These are phyloP conservation scores for Drosophila micromelanica DNA, from an alignment of 1,140 invertebrate species.

Conservation along the genomic window DNA sequence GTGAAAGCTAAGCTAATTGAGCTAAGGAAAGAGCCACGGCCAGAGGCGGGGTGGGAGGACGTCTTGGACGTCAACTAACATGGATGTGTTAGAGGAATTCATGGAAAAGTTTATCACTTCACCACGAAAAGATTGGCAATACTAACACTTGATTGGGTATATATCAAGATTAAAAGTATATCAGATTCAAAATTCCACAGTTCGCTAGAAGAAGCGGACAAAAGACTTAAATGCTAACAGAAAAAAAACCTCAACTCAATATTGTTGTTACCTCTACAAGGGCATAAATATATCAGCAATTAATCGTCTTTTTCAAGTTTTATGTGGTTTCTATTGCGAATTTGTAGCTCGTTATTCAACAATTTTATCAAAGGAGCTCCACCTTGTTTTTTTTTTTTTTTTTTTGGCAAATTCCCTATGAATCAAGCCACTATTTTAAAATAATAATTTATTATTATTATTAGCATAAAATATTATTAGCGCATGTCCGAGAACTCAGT, in stretches of 20 bases:
- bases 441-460: too few species aligned
- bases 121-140: neutral
- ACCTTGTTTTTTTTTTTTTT: neutral
- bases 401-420: constrained; percentile 7
- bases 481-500: too few species aligned
- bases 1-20: constrained; percentile 50
- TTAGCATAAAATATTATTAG: too few species aligned
- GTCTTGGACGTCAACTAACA: neutral
- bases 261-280: constrained; percentile 29
- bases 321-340: constrained; percentile 31
- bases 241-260: neutral
- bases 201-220: neutral
- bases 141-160: too few species aligned
- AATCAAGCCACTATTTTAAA: neutral
- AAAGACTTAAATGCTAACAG: neutral
- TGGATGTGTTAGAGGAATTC: neutral
- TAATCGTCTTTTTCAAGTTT: constrained; percentile 30
- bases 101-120: neutral
- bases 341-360: constrained; percentile 8
- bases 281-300: constrained; percentile 36
- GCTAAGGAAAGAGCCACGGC: neutral
- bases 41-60: neutral
- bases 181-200: neutral
- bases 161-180: too few species aligned
- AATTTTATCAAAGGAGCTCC: neutral